Conservation (phyloP, 2,113 vertebrate species). For the Pterocles burchelli region DNA sequence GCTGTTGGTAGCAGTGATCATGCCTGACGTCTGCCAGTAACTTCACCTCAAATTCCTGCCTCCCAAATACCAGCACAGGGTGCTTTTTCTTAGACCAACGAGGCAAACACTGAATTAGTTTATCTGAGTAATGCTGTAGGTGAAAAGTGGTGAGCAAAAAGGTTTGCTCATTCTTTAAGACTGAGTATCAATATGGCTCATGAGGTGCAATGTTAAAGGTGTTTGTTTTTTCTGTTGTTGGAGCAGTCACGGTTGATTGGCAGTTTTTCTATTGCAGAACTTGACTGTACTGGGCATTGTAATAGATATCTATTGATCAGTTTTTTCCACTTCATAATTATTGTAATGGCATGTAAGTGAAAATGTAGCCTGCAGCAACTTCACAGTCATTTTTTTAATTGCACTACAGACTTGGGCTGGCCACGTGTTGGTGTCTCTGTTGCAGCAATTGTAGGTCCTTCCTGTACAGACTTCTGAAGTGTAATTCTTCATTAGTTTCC, state of each 20-base stretch:
- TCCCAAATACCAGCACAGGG: accelerated
- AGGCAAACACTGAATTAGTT: background rate
- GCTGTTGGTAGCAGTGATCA: background rate
- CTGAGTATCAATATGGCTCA: accelerated
- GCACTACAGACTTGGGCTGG: background rate
- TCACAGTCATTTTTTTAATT: background rate
- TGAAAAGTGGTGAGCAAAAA: background rate
- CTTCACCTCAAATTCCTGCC: background rate
- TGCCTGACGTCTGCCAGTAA: background rate
- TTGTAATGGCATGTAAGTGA: background rate
- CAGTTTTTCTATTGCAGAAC: background rate
- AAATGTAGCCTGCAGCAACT: background rate
- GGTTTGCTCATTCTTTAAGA: background rate
- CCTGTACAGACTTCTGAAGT: background rate
- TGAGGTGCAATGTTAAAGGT: background rate
- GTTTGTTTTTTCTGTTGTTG: background rate
- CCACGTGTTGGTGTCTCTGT: background rate
- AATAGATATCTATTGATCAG: background rate
- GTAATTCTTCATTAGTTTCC: background rate
- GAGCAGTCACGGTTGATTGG: background rate
- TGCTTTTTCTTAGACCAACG: accelerated
- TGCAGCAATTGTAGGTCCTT: background rate
- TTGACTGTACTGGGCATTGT: background rate
- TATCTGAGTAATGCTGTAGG: background rate
- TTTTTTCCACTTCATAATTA: background rate